phyloP scores from a whole-genome alignment of 2,113 vertebrate genomes.

The Neotragus moschatus region DNA sequence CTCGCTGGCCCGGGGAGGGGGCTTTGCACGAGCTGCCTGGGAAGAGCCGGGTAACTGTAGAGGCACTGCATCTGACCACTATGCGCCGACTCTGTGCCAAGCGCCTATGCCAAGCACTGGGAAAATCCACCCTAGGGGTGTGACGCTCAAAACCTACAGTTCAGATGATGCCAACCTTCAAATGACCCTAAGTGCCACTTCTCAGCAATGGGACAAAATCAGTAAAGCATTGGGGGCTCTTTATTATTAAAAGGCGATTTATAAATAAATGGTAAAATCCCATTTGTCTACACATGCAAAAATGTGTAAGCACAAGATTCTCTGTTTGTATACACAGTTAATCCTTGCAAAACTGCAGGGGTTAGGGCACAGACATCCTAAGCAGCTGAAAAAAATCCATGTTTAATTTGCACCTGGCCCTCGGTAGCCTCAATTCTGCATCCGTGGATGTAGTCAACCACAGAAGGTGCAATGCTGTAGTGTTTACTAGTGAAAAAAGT shows the following conservation, averaged over 20 bases:
- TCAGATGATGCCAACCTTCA: background rate
- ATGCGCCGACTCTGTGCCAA: no score
- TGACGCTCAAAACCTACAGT: background rate
- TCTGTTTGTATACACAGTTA: background rate
- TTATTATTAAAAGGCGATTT: background rate
- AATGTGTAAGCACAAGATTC: background rate
- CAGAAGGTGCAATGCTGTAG: background rate
- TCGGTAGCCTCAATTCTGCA: background rate
- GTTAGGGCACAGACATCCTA: background rate
- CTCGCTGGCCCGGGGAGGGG: background rate
- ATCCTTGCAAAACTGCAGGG: no score
- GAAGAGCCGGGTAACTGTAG: background rate
- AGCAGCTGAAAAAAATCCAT: background rate
- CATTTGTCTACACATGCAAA: background rate
- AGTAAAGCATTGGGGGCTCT: background rate
- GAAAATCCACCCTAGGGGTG: background rate
- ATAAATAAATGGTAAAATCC: background rate
- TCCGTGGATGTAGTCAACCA: background rate
- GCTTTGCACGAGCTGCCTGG: background rate
- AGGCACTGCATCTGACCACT: background rate
- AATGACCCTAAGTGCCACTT: background rate
- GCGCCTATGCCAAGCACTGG: background rate
- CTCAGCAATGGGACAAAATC: background rate
- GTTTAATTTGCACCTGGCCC: background rate
- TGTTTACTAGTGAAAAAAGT: background rate